These are phyloP conservation scores for Zaprionus lineosus DNA, from an alignment of 2,888 invertebrate genomes.

Conservation along the genomic window DNA sequence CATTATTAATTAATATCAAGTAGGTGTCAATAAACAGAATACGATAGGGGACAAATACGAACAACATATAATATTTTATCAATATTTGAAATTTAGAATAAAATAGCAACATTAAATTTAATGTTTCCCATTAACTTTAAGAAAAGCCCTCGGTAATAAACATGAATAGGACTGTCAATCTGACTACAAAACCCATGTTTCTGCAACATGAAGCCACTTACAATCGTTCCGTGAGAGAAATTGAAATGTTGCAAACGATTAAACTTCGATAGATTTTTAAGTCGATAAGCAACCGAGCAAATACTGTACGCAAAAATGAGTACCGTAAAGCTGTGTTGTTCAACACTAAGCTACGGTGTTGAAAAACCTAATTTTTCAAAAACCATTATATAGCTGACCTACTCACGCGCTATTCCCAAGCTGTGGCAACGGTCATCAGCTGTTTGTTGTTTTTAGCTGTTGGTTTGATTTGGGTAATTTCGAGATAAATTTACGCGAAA, in stretches of 20 bases:
- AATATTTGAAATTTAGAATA: not conserved
- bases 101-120: not conserved
- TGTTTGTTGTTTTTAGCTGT: constrained; percentile 56
- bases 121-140: constrained; percentile 8
- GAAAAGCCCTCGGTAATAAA: too few species aligned
- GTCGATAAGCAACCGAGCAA: not conserved
- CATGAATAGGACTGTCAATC: too few species aligned
- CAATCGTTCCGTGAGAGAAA: too few species aligned
- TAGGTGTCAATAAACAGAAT: not conserved
- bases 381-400: constrained; percentile 18
- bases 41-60: not conserved
- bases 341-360: too few species aligned
- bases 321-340: too few species aligned
- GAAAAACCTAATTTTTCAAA: not conserved
- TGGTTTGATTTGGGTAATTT: constrained; percentile 45
- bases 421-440: constrained; percentile 36
- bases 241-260: constrained; percentile 1
- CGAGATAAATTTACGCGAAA: not conserved
- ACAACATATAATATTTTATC: not conserved
- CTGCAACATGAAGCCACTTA: constrained; percentile 40
- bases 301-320: not conserved
- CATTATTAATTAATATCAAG: not conserved
- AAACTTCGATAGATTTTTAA: too few species aligned
- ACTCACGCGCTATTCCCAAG: constrained; percentile 3
- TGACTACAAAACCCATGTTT: too few species aligned